Percentiles rank a stretch among this genome's conserved stretches.
These are phyloP conservation scores for Eurytoma californica DNA, from an alignment of 2,888 invertebrate genomes.

Conservation along the genomic window DNA sequence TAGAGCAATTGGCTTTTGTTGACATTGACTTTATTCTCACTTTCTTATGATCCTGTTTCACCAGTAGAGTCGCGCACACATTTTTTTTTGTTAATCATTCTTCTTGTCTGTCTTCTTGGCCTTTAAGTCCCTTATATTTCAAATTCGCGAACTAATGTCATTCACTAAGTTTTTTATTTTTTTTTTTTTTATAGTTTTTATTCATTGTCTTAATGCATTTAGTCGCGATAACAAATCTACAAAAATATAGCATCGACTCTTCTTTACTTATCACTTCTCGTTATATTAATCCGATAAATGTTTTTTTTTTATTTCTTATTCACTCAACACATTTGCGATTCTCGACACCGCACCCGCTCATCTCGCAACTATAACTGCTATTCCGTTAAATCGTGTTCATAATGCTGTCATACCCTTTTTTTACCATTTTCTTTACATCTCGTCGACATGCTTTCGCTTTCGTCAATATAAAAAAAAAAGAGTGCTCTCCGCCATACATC, in stretches of 20 bases:
- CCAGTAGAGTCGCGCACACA: constrained; percentile 28
- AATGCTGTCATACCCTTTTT: constrained; percentile 63
- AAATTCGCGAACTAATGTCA: constrained; percentile 53
- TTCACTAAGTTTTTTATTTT: constrained; percentile 59
- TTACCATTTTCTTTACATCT: constrained; percentile 49
- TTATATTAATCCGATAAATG: constrained; percentile 71
- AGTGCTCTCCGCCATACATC: constrained; percentile 22
- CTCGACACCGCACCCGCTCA: constrained; percentile 55
- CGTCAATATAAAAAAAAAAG: constrained; percentile 39
- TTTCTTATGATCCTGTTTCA: constrained; percentile 29
- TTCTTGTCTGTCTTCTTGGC: constrained; percentile 18
- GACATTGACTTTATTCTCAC: constrained; percentile 41
- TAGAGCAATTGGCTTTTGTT: constrained; percentile 43
- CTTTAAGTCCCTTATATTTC: constrained; percentile 40
- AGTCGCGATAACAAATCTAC: constrained; percentile 75
- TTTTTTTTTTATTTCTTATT: constrained; percentile 58
- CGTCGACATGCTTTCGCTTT: constrained; percentile 28
- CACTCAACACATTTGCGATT: constrained; percentile 59
- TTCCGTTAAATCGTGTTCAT: constrained; percentile 62
- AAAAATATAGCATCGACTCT: constrained; percentile 72
- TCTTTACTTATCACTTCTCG: constrained; percentile 66
- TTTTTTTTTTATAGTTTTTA: constrained; percentile 63
- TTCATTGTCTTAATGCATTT: constrained; percentile 73
- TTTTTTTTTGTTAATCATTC: not conserved
- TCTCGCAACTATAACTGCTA: constrained; percentile 56